Conservation (phyloP, 2,797 vertebrate species). For the Mus spretus region DNA sequence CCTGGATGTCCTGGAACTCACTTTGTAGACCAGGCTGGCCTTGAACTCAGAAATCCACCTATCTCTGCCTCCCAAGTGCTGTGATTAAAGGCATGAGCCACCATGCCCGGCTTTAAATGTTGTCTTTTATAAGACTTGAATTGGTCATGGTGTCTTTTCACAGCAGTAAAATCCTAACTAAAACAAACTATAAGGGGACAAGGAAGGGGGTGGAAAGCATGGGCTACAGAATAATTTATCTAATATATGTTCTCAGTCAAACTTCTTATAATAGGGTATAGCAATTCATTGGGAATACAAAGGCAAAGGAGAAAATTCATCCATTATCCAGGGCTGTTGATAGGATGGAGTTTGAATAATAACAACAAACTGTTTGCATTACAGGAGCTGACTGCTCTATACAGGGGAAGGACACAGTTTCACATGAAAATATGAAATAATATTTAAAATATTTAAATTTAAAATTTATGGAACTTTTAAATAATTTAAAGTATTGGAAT, state of each 20-base stretch:
- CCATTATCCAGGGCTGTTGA: conserved; percentile 9
- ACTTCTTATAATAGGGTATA: conserved; percentile 58
- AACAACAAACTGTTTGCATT: conserved; percentile 46
- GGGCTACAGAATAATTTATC: conserved; percentile 67
- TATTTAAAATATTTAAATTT: background rate
- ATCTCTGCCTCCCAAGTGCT: too few relatives aligned
- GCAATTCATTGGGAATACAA: background rate
- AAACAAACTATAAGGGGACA: background rate
- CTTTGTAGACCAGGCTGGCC: too few relatives aligned
- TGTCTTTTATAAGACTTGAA: too few relatives aligned
- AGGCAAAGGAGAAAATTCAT: background rate
- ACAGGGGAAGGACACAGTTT: conserved; percentile 21
- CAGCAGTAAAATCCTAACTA: too few relatives aligned
- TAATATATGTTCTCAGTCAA: conserved; percentile 71
- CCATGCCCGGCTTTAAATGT: too few relatives aligned
- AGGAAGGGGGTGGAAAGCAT: conserved; percentile 60
- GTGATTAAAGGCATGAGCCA: too few relatives aligned
- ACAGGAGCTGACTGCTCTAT: background rate
- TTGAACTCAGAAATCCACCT: too few relatives aligned
- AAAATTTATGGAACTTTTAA: background rate
- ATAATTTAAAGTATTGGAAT: background rate
- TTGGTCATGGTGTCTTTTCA: too few relatives aligned
- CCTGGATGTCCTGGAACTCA: too few relatives aligned
- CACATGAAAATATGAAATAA: background rate
- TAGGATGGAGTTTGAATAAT: conserved; percentile 56